Percentiles rank a stretch among this genome's conserved stretches.
Conservation (phyloP, 2,888 invertebrate genomes). For the Drosophila merina region DNA sequence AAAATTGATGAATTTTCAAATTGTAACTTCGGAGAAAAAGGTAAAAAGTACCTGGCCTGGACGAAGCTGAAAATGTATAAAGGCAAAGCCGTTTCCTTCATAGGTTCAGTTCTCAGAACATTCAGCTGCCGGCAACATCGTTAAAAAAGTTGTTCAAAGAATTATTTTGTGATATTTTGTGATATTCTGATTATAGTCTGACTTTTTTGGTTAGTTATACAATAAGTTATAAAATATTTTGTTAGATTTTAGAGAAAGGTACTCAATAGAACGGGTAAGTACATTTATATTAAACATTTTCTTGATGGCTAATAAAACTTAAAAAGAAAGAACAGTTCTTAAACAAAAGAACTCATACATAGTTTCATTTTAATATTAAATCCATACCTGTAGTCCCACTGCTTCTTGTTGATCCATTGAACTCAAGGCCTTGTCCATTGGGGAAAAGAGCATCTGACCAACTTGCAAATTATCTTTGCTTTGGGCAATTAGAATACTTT, state of each 20-base stretch:
- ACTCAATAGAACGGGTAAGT: not conserved
- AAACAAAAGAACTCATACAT: too few species aligned
- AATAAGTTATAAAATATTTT: too few species aligned
- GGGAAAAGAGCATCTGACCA: conserved; percentile 86
- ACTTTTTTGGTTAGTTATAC: too few species aligned
- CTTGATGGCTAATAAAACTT: not conserved
- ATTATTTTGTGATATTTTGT: not conserved
- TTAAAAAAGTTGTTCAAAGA: too few species aligned
- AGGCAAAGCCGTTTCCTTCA: not conserved
- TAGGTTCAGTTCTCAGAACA: not conserved
- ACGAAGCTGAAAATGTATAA: not conserved
- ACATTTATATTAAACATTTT: not conserved
- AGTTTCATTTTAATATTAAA: too few species aligned
- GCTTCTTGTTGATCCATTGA: conserved; percentile 85
- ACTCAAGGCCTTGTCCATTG: conserved; percentile 88
- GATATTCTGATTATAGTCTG: too few species aligned
- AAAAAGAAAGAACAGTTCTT: not conserved
- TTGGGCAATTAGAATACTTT: conserved; percentile 93
- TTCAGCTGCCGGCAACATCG: not conserved
- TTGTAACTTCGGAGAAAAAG: not conserved
- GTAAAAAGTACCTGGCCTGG: not conserved
- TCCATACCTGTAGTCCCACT: conserved; percentile 84
- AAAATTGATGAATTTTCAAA: not conserved
- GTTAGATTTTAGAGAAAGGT: too few species aligned
- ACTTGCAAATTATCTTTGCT: conserved; percentile 86